Conservation (phyloP, 2,797 vertebrate species). For the Atherinosoma microstoma region DNA sequence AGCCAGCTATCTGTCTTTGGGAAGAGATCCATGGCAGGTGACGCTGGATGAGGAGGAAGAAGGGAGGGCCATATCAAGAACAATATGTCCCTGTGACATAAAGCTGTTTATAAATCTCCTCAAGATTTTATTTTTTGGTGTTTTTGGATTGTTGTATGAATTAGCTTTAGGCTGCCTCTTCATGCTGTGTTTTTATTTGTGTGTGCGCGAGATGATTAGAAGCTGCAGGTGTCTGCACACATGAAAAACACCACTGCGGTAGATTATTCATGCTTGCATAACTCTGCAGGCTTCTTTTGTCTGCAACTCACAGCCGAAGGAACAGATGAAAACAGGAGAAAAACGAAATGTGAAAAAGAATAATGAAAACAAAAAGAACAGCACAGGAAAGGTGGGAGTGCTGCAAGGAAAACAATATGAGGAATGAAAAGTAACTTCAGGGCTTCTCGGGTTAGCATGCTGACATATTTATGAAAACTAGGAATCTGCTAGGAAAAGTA, state of each 20-base stretch:
- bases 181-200: conserved; percentile 12
- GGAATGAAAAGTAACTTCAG: neutral
- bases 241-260: neutral
- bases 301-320: conserved; percentile 21
- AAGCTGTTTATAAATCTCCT: conserved; percentile 46
- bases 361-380: neutral
- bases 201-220: conserved; percentile 19
- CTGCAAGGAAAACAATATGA: neutral
- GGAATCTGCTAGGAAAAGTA: neutral
- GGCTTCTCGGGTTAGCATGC: neutral
- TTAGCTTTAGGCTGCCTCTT: conserved; percentile 22
- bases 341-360: neutral
- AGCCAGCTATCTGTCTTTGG: conserved; percentile 5
- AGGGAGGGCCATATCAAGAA: neutral
- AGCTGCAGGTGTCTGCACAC: conserved; percentile 48
- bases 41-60: neutral
- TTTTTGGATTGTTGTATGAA: conserved; percentile 43
- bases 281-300: conserved; percentile 46
- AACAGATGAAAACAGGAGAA: conserved; percentile 4
- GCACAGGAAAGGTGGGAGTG: neutral
- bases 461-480: neutral
- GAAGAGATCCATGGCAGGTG: conserved; percentile 18
- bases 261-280: conserved; percentile 46
- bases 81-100: conserved; percentile 27
- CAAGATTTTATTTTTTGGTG: conserved; percentile 30